Evolutionary conservation across 2,888 invertebrate species (phyloP).

Genomic region (Galerucella nymphaeae): DNA sequence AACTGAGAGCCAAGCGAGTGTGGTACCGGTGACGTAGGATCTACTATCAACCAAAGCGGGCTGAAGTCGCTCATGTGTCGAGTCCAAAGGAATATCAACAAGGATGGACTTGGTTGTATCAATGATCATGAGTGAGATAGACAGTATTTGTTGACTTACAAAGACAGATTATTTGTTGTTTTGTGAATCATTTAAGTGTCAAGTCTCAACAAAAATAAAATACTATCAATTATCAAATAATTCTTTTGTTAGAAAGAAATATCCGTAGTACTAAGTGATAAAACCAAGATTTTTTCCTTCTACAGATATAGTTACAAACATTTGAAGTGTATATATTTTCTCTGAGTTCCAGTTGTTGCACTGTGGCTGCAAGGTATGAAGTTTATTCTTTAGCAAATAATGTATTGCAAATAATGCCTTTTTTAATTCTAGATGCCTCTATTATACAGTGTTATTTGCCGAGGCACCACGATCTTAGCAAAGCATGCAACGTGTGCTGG

Average conservation of each 20-base stretch:
- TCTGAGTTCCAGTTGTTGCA: background rate
- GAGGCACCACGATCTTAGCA: slow-evolving; percentile 86
- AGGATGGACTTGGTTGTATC: background rate
- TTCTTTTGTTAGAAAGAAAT: background rate
- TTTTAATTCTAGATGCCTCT: slow-evolving; percentile 79
- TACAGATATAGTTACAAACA: background rate
- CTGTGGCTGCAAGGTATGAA: background rate
- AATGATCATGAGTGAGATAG: background rate
- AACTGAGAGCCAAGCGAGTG: no score
- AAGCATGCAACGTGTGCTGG: slow-evolving; percentile 94
- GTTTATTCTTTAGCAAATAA: slow-evolving; percentile 17
- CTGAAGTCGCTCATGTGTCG: no score
- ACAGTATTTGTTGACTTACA: background rate
- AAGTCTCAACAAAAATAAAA: background rate
- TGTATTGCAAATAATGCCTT: background rate
- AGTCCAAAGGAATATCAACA: background rate
- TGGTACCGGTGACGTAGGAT: no score
- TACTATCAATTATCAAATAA: background rate
- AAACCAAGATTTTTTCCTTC: background rate
- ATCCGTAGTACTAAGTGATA: background rate
- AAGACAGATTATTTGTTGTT: background rate
- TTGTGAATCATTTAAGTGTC: slow-evolving; percentile 1
- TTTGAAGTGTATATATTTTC: background rate
- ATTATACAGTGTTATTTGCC: slow-evolving; percentile 88
- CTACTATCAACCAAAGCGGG: no score